Conservation (phyloP, 2,113 vertebrate genomes). For the Nestor notabilis region DNA sequence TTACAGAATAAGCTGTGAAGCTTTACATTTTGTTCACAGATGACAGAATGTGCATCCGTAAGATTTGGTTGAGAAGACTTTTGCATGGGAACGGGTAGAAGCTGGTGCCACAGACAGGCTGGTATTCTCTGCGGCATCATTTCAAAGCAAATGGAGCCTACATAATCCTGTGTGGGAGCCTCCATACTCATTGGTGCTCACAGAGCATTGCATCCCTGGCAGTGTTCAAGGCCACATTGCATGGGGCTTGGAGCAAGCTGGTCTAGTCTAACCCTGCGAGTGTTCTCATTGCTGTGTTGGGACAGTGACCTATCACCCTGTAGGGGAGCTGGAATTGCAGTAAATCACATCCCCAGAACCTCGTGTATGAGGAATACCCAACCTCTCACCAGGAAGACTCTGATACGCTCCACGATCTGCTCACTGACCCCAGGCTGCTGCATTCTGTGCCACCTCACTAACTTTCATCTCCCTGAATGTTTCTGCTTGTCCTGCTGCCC, state of each 20-base stretch:
- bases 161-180: neutral
- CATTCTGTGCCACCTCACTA: neutral
- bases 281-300: neutral
- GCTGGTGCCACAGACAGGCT: neutral
- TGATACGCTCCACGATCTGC: neutral
- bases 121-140: neutral
- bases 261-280: neutral
- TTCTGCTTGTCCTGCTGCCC: neutral
- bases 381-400: neutral
- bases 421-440: neutral
- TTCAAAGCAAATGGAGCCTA: neutral
- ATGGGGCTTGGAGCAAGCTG: neutral
- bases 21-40: neutral
- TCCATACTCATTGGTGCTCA: neutral
- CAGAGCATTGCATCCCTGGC: neutral
- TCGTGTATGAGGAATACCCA: neutral
- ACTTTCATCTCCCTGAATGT: neutral
- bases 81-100: neutral
- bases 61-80: neutral
- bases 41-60: neutral
- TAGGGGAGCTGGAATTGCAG: neutral
- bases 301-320: neutral
- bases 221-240: neutral
- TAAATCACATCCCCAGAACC: neutral
- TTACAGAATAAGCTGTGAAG: neutral